Evolutionary conservation across 92 coral and sea anemone species (phyloP), one percentile per base, ranked within the genome.

Genomic region (Epizoanthus ramosus): DNA sequence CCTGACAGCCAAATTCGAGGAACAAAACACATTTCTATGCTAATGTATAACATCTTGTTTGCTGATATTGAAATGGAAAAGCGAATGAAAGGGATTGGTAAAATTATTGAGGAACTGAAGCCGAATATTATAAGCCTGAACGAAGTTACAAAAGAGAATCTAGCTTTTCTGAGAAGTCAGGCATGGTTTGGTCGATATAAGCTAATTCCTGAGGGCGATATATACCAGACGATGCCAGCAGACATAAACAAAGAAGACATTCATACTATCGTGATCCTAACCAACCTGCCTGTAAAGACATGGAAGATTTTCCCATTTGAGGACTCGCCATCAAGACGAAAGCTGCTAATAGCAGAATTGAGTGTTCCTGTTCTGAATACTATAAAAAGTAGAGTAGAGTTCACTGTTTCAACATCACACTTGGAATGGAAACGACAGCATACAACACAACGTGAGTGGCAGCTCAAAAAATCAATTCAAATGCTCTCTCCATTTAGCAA

Each of bases 331-430:
- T 74, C 67, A 69, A 84, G 75, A 8, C 43, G 94, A 28, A 75
- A 68, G 71, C 82, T 91, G 13, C 74, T 91, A 3, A 24, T 83
- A 31, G 94, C 92, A 56, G 87, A 85, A 68, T 35, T 89, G 5
- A 68, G 57, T 35, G 28, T 23, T 47, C 53, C 53, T 7, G 53
- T 47, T 47, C 13, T 8, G 53, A 47, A 47, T 47, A 47, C 53
- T 47, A 47, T 10, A 47, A 47, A 12, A 6, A 8, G 53, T 6
- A 3, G 21, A 28, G 21, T 37, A 8, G 52, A 67, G 39, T 80
- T 91, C 57, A 89, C 90, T 2, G 80, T 91, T 54, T 90, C 86
- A 8, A 85, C 86, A 0, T 85, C 94, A 1, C 94, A 91, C 74
- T 76, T 91, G 22, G 90, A 81, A 57, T 77, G 89, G 28, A 68